Percentiles rank a stretch among this genome's conserved stretches.
phyloP scores from a whole-genome alignment of 2,797 vertebrate genomes.

The Cynopterus sphinx region DNA sequence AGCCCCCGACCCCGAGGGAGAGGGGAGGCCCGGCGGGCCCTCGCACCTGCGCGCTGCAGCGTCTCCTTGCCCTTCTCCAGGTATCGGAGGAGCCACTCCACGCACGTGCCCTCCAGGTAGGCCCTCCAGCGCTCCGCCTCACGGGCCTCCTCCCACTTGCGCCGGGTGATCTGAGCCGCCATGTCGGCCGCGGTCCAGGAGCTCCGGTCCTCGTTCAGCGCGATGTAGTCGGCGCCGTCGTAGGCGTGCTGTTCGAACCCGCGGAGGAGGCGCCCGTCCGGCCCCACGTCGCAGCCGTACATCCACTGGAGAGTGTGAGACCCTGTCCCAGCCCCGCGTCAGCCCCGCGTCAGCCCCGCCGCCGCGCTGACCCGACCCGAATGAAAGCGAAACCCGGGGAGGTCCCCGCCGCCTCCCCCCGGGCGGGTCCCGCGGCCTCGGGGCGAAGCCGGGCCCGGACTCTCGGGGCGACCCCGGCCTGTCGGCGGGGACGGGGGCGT shows the following conservation, averaged over 20 bases:
- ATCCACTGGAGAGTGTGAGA: neutral
- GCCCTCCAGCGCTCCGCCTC: rapidly evolving
- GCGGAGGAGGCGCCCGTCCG: neutral
- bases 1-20: too few relatives aligned
- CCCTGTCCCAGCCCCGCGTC: neutral
- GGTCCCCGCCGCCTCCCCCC: neutral
- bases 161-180: neutral
- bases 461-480: neutral
- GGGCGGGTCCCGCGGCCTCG: too few relatives aligned
- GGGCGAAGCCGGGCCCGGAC: rapidly evolving
- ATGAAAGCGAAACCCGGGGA: too few relatives aligned
- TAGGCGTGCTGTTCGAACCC: rapidly evolving
- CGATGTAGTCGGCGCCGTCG: neutral
- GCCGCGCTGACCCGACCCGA: neutral
- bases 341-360: neutral
- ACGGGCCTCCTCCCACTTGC: neutral
- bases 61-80: neutral
- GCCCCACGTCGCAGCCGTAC: neutral
- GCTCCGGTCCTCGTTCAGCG: slow-evolving; percentile 32
- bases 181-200: neutral
- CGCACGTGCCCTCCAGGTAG: neutral
- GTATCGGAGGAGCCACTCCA: neutral
- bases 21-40: rapidly evolving
- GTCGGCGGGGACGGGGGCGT: neutral
- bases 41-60: neutral